Base-by-base conservation (phyloP, 2,888 invertebrate species). In the Chrysina gloriosa region DNA sequence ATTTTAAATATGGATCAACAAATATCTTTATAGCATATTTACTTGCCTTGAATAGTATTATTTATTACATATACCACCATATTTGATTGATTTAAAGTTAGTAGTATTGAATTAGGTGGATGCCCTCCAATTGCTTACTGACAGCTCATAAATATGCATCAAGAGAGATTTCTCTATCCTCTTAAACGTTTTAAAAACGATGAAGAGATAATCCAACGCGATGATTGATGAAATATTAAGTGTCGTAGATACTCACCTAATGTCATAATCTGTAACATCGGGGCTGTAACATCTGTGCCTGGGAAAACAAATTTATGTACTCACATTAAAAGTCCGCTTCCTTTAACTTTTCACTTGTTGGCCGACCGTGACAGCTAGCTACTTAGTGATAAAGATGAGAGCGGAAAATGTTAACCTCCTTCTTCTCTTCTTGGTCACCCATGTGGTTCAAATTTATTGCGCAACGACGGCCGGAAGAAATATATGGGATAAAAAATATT, bases 221-320 rank as follows among this genome's bases (percentile, higher is more conserved):
- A 61, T 61, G 58, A 61, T 61, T 42, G 42, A 61, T 61, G 58
- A 29, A 61, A 27, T 61, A 61, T 61, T 61, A 45, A 61, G 42
- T 61, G 58, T 42, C 27, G 9, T 19, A 31, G 9, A 31, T 54
- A 54, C 25, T 61, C 36, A 58, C 39, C 23, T 50, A 39, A 58
- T 58, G 42, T 39, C 29, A 61, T 61, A 61, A 61, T 42, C 42
- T 61, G 42, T 61, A 61, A 16, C 58, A 42, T 58, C 58, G 14
- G n/a, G 29, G 25, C 9, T 29, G 16, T 2, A 42, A 45, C 58
- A 61, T 61, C 58, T 61, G 58, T 19, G 42, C 16, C 27, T 27
- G 42, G 16, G 42, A 27, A 61, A 61, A 14, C 27, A 42, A 42
- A 61, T 61, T 61, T 61, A 61, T 61, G 29, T 61, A 25, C 16